phyloP scores from a whole-genome alignment of 2,888 invertebrate species.

The Drosophila koepferae region DNA sequence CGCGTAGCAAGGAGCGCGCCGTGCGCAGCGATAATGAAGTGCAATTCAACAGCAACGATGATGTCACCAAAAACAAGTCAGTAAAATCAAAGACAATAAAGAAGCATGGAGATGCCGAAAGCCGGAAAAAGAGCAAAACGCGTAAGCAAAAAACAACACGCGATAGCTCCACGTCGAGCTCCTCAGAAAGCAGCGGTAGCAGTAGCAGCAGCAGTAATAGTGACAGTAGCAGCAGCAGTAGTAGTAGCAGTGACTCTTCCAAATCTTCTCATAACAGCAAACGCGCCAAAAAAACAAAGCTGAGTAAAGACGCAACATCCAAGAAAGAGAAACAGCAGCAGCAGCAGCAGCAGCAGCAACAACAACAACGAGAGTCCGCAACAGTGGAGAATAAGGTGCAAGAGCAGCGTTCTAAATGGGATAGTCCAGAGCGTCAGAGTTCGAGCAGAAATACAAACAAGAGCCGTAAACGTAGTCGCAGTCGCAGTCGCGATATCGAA shows the following conservation, averaged over 20 bases:
- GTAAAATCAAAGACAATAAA: constrained; percentile 21
- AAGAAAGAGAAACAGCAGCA: constrained; percentile 15
- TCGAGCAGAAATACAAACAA: constrained; percentile 27
- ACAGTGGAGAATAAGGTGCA: constrained; percentile 40
- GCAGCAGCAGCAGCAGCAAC: constrained; percentile 22
- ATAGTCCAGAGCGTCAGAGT: constrained; percentile 66
- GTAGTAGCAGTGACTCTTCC: constrained; percentile 40
- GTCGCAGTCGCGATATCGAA: constrained; percentile 26
- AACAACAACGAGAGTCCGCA: constrained; percentile 12
- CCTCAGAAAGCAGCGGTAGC: constrained; percentile 24
- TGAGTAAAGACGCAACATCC: constrained; percentile 7
- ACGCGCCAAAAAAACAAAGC: constrained; percentile 15
- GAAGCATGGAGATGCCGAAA: constrained; percentile 25
- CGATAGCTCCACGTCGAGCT: constrained; percentile 39
- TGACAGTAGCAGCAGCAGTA: constrained; percentile 4
- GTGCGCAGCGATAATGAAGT: constrained; percentile 24
- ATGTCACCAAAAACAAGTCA: constrained; percentile 18
- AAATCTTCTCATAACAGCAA: constrained; percentile 34
- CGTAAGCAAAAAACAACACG: constrained; percentile 28
- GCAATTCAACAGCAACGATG: constrained; percentile 11
- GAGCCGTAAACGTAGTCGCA: constrained; percentile 33
- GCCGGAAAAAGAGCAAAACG: constrained; percentile 13
- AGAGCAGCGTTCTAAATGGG: constrained; percentile 80
- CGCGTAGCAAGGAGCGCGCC: constrained; percentile 17
- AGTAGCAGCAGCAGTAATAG: constrained; percentile 26